Evolutionary conservation across 1,140 invertebrate genomes (phyloP).

Genomic region (Bilobella aurantiaca): DNA sequence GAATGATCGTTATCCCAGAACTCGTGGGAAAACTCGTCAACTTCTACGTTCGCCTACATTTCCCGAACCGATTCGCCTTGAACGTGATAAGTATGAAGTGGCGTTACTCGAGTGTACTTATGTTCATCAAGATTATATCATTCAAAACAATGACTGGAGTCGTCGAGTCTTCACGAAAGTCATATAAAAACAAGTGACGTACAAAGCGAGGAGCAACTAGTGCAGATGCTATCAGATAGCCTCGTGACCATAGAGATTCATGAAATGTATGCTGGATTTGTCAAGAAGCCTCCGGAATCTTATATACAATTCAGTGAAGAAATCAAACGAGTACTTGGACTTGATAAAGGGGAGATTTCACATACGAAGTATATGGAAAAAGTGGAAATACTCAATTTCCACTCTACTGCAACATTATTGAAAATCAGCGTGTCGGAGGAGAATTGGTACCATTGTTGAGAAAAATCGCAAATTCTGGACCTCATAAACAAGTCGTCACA

Average conservation of each 20-base stretch:
- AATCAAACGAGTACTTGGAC: neutral
- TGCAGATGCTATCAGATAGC: too few species aligned
- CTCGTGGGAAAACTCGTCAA: too few species aligned
- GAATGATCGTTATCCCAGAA: too few species aligned
- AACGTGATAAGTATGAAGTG: neutral
- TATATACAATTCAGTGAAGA: neutral
- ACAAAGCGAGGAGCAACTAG: too few species aligned
- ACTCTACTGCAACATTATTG: slow-evolving; percentile 38
- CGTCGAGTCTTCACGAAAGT: too few species aligned
- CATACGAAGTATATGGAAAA: neutral
- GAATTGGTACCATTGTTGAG: slow-evolving; percentile 36
- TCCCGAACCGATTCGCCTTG: neutral
- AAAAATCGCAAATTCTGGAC: neutral
- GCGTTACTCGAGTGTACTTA: neutral
- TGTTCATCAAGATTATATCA: neutral
- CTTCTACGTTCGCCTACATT: too few species aligned
- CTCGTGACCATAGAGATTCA: too few species aligned
- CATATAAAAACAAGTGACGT: too few species aligned
- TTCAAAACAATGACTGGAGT: too few species aligned
- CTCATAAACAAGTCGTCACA: neutral
- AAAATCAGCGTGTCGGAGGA: slow-evolving; percentile 38
- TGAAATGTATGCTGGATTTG: too few species aligned
- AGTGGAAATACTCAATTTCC: slow-evolving; percentile 18
- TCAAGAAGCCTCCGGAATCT: too few species aligned
- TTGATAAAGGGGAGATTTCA: neutral